A percentile compares a stretch with the other conserved stretches of the same genome.
These are phyloP conservation scores for Melanostoma mellinum DNA, from an alignment of 2,888 invertebrate species.

Conservation along the genomic window DNA sequence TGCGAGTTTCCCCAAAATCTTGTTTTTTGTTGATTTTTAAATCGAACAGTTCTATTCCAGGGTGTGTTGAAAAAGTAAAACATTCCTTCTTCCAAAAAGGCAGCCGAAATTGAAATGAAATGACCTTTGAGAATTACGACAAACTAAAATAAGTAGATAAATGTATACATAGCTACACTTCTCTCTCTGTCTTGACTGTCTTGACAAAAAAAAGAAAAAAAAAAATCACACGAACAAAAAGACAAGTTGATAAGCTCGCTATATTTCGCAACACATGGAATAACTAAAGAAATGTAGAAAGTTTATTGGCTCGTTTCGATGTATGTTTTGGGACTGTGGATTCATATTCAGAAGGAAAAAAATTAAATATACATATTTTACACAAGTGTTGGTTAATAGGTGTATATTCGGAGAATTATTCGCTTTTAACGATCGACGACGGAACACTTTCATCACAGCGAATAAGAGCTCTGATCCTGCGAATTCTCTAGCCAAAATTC, in stretches of 20 bases:
- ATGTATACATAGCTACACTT: not conserved
- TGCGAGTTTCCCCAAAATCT: no score
- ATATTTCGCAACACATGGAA: constrained; percentile 55
- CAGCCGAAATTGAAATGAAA: constrained; percentile 47
- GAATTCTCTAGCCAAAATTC: constrained; percentile 30
- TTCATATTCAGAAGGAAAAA: constrained; percentile 35
- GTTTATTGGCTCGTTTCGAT: constrained; percentile 69
- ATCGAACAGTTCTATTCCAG: constrained; percentile 1
- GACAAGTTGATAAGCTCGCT: not conserved
- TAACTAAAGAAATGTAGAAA: constrained; percentile 57
- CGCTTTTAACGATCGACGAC: constrained; percentile 40
- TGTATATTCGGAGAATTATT: constrained; percentile 33
- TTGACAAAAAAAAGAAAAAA: constrained; percentile 13
- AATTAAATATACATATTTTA: constrained; percentile 26
- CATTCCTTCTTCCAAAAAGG: constrained; percentile 1
- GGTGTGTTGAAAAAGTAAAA: constrained; percentile 21
- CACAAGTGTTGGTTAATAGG: constrained; percentile 4
- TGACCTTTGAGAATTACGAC: constrained; percentile 35
- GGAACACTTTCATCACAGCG: constrained; percentile 46
- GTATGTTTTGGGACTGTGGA: constrained; percentile 42
- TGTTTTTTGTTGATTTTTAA: not conserved
- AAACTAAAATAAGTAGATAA: not conserved
- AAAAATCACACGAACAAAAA: not conserved
- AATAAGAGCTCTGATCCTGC: constrained; percentile 60
- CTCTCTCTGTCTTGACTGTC: not conserved